phyloP scores from a whole-genome alignment of 2,888 invertebrate species.

The Hanleya hanleyi region DNA sequence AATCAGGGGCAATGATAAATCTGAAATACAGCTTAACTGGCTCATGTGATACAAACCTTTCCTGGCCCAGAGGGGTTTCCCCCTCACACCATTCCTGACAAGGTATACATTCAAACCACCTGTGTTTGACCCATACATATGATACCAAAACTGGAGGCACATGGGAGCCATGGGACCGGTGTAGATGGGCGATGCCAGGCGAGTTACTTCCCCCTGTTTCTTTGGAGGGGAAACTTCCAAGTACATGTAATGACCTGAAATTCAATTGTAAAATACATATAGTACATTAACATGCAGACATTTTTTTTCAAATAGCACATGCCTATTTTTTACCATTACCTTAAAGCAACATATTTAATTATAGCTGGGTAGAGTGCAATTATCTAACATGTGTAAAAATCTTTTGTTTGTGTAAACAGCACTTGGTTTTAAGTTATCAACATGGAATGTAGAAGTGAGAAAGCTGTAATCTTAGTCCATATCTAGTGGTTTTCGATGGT shows the following conservation, averaged over 20 bases:
- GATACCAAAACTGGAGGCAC: constrained; percentile 64
- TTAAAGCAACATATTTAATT: too few species aligned
- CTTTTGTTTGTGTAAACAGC: too few species aligned
- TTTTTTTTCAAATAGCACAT: background rate
- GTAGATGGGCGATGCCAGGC: constrained; percentile 65
- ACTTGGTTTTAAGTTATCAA: too few species aligned
- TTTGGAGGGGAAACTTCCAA: constrained; percentile 82
- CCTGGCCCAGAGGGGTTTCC: constrained; percentile 45
- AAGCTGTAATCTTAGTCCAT: too few species aligned
- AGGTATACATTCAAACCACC: constrained; percentile 55
- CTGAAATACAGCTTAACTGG: too few species aligned
- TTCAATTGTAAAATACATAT: background rate
- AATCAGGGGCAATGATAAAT: too few species aligned
- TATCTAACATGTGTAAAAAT: too few species aligned
- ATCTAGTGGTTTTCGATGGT: too few species aligned
- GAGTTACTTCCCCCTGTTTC: constrained; percentile 80
- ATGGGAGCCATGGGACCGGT: constrained; percentile 39
- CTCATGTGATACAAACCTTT: constrained; percentile 44
- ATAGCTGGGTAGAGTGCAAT: too few species aligned
- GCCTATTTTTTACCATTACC: too few species aligned
- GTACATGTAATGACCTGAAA: constrained; percentile 80
- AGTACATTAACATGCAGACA: background rate
- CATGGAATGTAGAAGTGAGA: too few species aligned
- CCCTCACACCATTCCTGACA: constrained; percentile 28
- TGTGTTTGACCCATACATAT: constrained; percentile 57